Evolutionary conservation across 2,888 invertebrate genomes (phyloP).

Genomic region (Coremacera marginata): DNA sequence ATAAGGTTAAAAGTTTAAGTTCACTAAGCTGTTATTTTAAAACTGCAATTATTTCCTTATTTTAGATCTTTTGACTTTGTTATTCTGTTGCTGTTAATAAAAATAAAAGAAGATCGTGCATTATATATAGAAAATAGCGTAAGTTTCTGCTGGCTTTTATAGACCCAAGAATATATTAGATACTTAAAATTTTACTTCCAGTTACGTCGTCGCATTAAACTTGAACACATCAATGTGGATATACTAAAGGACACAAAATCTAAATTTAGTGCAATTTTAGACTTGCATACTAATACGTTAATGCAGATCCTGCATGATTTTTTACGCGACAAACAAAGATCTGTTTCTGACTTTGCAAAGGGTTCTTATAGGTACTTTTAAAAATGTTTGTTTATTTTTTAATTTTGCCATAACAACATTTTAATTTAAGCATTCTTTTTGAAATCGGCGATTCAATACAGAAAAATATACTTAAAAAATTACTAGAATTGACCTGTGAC

Average conservation of each 20-base stretch:
- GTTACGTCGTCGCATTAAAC: slow-evolving; percentile 73
- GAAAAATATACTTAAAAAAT: slow-evolving; percentile 62
- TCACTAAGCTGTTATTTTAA: background rate
- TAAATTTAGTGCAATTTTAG: slow-evolving; percentile 72
- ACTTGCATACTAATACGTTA: slow-evolving; percentile 72
- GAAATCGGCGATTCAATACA: slow-evolving; percentile 62
- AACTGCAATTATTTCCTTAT: slow-evolving; percentile 20
- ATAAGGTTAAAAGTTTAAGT: slow-evolving; percentile 49
- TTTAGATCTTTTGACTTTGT: slow-evolving; percentile 77
- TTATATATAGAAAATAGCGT: slow-evolving; percentile 75
- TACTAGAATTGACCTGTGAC: slow-evolving; percentile 64
- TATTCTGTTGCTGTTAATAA: slow-evolving; percentile 75
- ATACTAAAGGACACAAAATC: slow-evolving; percentile 73
- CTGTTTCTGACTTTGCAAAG: slow-evolving; percentile 73
- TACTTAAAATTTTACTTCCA: slow-evolving; percentile 39
- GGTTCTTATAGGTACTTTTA: slow-evolving; percentile 71
- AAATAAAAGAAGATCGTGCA: slow-evolving; percentile 74
- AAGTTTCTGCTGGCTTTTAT: slow-evolving; percentile 64
- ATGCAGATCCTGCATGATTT: slow-evolving; percentile 73
- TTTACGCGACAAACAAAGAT: slow-evolving; percentile 70
- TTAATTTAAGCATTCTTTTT: slow-evolving; percentile 59
- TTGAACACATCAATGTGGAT: slow-evolving; percentile 73
- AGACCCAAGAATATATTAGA: background rate
- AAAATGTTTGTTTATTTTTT: background rate
- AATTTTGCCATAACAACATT: too few species aligned